Conservation (phyloP, 2,888 invertebrate species). For the Mamestra brassicae region DNA sequence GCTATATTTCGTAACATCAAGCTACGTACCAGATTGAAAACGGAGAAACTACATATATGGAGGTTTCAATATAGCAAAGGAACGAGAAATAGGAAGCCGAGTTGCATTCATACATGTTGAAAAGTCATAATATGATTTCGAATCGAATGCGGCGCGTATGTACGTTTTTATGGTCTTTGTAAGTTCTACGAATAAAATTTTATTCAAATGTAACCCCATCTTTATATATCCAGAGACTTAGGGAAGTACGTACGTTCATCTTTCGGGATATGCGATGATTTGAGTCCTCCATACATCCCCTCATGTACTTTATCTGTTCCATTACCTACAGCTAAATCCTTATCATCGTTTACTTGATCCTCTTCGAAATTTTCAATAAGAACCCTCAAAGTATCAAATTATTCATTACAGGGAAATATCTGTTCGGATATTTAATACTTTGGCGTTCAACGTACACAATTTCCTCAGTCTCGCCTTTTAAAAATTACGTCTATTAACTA, state of each 20-base stretch:
- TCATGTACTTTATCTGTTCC: slow-evolving; percentile 60
- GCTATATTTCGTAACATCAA: slow-evolving; percentile 82
- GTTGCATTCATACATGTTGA: slow-evolving; percentile 87
- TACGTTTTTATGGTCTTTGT: slow-evolving; percentile 81
- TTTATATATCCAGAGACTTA: slow-evolving; percentile 69
- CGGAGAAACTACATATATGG: slow-evolving; percentile 80
- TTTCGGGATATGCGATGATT: slow-evolving; percentile 66
- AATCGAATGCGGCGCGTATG: slow-evolving; percentile 83
- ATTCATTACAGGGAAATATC: slow-evolving; percentile 62
- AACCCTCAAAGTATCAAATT: slow-evolving; percentile 55
- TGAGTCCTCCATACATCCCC: slow-evolving; percentile 57
- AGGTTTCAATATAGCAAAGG: slow-evolving; percentile 86
- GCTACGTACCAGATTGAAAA: slow-evolving; percentile 85
- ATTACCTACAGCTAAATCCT: slow-evolving; percentile 59
- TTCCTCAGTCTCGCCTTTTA: slow-evolving; percentile 69
- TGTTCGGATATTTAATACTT: slow-evolving; percentile 62
- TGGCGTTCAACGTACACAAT: slow-evolving; percentile 61
- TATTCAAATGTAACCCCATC: slow-evolving; percentile 76
- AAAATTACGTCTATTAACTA: slow-evolving; percentile 81
- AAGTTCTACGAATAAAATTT: slow-evolving; percentile 79
- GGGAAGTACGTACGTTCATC: slow-evolving; percentile 67
- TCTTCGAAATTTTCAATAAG: slow-evolving; percentile 56
- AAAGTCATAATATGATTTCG: slow-evolving; percentile 87
- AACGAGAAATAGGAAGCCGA: slow-evolving; percentile 81
- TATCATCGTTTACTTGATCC: slow-evolving; percentile 56